Evolutionary conservation across 2,113 vertebrate genomes (phyloP).

Genomic region (Seriola rivoliana): DNA sequence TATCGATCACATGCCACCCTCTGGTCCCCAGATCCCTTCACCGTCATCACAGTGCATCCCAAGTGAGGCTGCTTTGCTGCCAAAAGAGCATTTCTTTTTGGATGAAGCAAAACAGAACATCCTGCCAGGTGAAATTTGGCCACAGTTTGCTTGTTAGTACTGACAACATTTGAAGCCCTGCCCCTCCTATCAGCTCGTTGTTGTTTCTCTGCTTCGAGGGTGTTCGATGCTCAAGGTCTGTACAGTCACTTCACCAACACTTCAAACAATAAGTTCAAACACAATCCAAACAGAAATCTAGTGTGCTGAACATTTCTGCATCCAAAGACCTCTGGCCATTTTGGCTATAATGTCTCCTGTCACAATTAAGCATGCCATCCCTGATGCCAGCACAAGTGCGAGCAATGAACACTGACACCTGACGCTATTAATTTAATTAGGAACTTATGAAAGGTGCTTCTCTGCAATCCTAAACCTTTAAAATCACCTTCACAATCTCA

Average conservation of each 20-base stretch:
- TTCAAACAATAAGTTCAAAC: constrained; percentile 32
- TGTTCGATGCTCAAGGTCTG: constrained; percentile 7
- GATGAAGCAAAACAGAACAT: constrained; percentile 30
- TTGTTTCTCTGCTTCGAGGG: constrained; percentile 12
- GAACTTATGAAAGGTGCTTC: constrained; percentile 45
- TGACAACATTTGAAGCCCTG: constrained; percentile 41
- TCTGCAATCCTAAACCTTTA: constrained; percentile 73
- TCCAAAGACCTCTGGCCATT: constrained; percentile 11
- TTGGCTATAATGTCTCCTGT: constrained; percentile 18
- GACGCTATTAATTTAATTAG: constrained; percentile 52
- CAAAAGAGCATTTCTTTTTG: constrained; percentile 55
- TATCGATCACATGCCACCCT: constrained; percentile 65
- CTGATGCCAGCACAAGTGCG: background rate
- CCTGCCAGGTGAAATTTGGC: constrained; percentile 74
- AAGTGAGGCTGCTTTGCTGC: constrained; percentile 30
- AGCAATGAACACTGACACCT: constrained; percentile 45
- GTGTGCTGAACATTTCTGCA: constrained; percentile 18
- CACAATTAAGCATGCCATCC: constrained; percentile 45
- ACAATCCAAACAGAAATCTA: constrained; percentile 36
- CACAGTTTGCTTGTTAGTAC: constrained; percentile 51
- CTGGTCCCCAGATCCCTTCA: constrained; percentile 48
- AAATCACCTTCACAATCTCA: constrained; percentile 50
- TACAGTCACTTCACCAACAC: constrained; percentile 14
- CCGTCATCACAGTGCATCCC: constrained; percentile 58
- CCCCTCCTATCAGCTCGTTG: constrained; percentile 17